Conservation (phyloP, 2,888 invertebrate species). For the Acrobeloides nanus region DNA sequence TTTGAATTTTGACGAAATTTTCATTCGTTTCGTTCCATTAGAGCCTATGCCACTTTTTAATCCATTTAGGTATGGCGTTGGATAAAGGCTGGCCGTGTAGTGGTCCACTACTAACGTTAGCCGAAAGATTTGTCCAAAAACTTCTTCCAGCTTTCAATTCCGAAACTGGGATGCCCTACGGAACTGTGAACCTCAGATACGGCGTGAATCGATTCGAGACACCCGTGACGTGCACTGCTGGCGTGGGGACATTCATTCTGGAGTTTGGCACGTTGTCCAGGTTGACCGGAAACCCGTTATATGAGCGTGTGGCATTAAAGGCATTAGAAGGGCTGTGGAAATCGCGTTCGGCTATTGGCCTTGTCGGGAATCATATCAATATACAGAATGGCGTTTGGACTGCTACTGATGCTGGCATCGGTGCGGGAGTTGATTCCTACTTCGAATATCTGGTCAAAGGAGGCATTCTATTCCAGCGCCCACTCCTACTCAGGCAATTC, state of each 20-base stretch:
- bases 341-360: conserved; percentile 65
- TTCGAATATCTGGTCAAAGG: conserved; percentile 98
- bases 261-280: conserved; percentile 75
- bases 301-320: conserved; percentile 81
- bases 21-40: not conserved
- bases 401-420: conserved; percentile 90
- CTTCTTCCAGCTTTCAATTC: conserved; percentile 65
- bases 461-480: conserved; percentile 77
- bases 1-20: not conserved
- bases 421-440: conserved; percentile 68
- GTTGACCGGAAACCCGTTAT: conserved; percentile 62
- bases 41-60: not conserved
- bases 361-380: conserved; percentile 84
- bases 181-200: conserved; percentile 73
- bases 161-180: conserved; percentile 56
- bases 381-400: conserved; percentile 87
- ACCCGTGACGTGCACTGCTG: conserved; percentile 91
- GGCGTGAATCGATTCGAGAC: conserved; percentile 93
- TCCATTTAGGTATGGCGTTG: conserved; percentile 54
- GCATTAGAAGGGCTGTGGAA: conserved; percentile 81
- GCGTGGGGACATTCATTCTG: conserved; percentile 89
- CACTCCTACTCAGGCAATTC: conserved; percentile 84
- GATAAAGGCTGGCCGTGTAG: conserved; percentile 96
- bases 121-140: conserved; percentile 86
- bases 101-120: conserved; percentile 81